A percentile compares a stretch with the other conserved stretches of the same genome.
Evolutionary conservation across 2,113 vertebrate genomes (phyloP).

Genomic region (Oostethus manadensis): DNA sequence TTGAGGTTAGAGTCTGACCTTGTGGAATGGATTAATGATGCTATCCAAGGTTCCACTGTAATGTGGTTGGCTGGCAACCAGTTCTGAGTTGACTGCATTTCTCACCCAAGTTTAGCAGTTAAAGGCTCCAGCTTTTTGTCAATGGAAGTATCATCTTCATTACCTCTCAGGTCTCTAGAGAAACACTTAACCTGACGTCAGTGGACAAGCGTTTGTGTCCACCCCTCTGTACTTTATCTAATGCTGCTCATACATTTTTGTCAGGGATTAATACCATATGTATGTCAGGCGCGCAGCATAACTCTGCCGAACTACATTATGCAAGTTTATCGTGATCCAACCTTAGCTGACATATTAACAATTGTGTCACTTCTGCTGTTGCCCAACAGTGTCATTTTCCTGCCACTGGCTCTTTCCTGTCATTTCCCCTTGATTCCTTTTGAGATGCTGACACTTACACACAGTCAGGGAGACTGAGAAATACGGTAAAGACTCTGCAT

Average conservation of each 20-base stretch:
- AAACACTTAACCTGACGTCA: too few relatives aligned
- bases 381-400: slow-evolving; percentile 38
- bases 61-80: too few relatives aligned
- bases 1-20: too few relatives aligned
- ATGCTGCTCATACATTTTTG: not conserved
- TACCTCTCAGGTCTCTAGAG: too few relatives aligned
- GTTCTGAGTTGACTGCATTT: too few relatives aligned
- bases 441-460: slow-evolving; percentile 42
- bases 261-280: slow-evolving; percentile 13
- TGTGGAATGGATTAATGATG: too few relatives aligned
- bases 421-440: slow-evolving; percentile 46
- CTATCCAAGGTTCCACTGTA: too few relatives aligned
- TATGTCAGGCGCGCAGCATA: slow-evolving; percentile 30
- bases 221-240: too few relatives aligned
- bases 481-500: slow-evolving; percentile 39
- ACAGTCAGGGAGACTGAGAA: slow-evolving; percentile 11
- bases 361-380: slow-evolving; percentile 43
- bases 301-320: slow-evolving; percentile 43
- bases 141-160: too few relatives aligned
- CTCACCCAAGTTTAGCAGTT: too few relatives aligned
- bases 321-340: slow-evolving; percentile 31
- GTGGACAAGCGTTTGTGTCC: too few relatives aligned
- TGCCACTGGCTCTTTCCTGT: slow-evolving; percentile 43
- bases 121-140: too few relatives aligned
- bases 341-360: slow-evolving; percentile 40